Evolutionary conservation across 2,888 invertebrate species (phyloP), one percentile per base, ranked within the genome.

Genomic region (Caenorhabditis doughertyi): DNA sequence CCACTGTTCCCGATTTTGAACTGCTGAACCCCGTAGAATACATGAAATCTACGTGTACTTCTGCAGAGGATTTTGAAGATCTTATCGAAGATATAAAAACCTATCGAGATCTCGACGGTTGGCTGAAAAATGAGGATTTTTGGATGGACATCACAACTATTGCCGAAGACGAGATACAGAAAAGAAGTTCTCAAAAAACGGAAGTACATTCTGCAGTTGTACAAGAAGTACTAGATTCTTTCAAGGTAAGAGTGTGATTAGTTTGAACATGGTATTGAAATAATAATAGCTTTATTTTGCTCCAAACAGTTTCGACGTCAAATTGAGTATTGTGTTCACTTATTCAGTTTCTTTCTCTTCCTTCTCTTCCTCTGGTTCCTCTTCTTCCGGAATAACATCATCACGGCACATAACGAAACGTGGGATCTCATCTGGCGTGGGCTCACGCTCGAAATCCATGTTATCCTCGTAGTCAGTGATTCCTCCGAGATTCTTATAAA

Each of bases 11-110:
- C 89, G 96, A 97, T 0, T 95, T 98, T 27, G 98, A 98, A 93
- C 96, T 99, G 96, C 97, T 97, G 92, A 98, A 99, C 92, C 98
- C 99, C 0, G 97, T 98, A 92, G 96, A 96, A 0, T 97, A 97
- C 92, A 94, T 99, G 0, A 96, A 96, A 91, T 93, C 98, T 0
- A 93, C 98, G n/a, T 77, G 79, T 32, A 39, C 56, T 73, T 95
- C 95, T 18, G 94, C 95, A 7, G 95, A 95, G 86, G 98, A 99
- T 92, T 93, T 98, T 25, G 98, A 99, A 92, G 99, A 99, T 93
- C 93, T 99, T 18, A 94, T 97, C 0, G 98, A 96, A 88, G 99
- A 99, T 92, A 98, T 99, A 76, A 96, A 83, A 65, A 84, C 96
- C 9, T 97, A 98, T 93, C 95, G 96, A 92, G 96, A 97, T 93